Evolutionary conservation across 2,113 vertebrate genomes (phyloP), one percentile per base, ranked within the genome.

Genomic region (Artemisiospiza belli): DNA sequence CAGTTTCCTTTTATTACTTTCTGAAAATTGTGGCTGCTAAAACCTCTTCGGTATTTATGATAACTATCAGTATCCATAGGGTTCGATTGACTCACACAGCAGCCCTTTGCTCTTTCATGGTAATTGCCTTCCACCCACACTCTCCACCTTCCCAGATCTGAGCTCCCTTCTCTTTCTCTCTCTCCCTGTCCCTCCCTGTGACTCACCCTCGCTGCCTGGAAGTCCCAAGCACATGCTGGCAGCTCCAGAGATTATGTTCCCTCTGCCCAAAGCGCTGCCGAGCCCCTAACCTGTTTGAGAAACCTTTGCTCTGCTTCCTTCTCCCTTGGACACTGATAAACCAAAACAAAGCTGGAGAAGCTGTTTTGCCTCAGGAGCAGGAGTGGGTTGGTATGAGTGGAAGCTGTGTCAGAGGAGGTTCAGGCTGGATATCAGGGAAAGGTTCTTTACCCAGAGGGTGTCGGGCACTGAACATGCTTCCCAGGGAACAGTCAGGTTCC

Each of bases 71-170:
- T 54, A 95, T 90, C 85, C 83, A 27, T 83, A 83, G 51, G 76
- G 66, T 78, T 92, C 37, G 15, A 41, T 35, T 92, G 92, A 78
- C 64, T 94, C 76, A 90, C 58, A 17, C 31, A 84, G 68, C 61
- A 74, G 30, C 41, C 37, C 52, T 96, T 75, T 83, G 72, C 75
- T 93, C 61, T 73, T 74, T 70, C 54, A 62, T 41, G 66, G 35
- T 82, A 75, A 90, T 91, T 89, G 74, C 59, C 57, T 91, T 95
- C 90, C 92, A 90, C 92, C 88, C 90, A 95, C 90, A 79, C 66
- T 79, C 78, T 51, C 69, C 59, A 92, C 89, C 95, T 93, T 95
- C 89, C 83, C 92, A 89, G 88, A 93, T 83, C 55, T 55, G 72
- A 74, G 57, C 44, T 92, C 2, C 3, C 33, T 84, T 90, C 61